Base-by-base conservation (phyloP, 2,113 vertebrate species). In the Tachysurus fulvidraco region DNA sequence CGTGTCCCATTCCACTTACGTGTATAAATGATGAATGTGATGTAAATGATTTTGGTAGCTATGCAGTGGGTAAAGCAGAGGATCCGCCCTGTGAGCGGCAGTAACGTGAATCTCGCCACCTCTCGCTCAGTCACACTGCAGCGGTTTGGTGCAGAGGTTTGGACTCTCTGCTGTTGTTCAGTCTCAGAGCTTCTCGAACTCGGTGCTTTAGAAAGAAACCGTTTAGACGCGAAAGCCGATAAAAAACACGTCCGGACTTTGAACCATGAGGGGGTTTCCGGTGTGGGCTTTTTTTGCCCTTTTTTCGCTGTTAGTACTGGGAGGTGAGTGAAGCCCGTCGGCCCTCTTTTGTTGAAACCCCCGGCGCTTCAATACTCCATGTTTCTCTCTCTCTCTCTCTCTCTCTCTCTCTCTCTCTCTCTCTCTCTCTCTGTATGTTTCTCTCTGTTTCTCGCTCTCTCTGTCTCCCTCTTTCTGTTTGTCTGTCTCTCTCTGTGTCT, bases 301-400 rank as follows among this genome's bases (percentile, higher is more conserved):
- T 76, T 89, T 94, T 88, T 89, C 92, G 92, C 83, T 94, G 78
- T 84, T 92, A 77, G 85, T 91, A 76, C 86, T 91, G 83, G 83
- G 91, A 89, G 94, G 94, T 95, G 90, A 92, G 92, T 87, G 94
- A 90, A 92, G 91, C 87, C 67, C 62, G 85, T 87, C 78, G 79
- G 85, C 85, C 83, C 83, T 90, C 88, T 91, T 84, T 92, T 90
- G 85, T 92, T 90, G 80, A 81, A 82, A 67, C 46, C 67, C 30
- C n/a, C 23, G 25, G 14, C 50, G 67, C 62, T 60, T 44, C 50
- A 83, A 55, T 88, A 83, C 83, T 83, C 88, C 74, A 2, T 81
- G 41, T 69, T 41, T 65, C 25, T 46, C 5, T 86, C 23, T 23
- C 21, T 71, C 7, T 59, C 60, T 67, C 46, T 36, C 17, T 80